Evolutionary conservation across 2,797 vertebrate genomes (phyloP), one percentile per base, ranked within the genome.

Genomic region (Neomorphus geoffroyi): DNA sequence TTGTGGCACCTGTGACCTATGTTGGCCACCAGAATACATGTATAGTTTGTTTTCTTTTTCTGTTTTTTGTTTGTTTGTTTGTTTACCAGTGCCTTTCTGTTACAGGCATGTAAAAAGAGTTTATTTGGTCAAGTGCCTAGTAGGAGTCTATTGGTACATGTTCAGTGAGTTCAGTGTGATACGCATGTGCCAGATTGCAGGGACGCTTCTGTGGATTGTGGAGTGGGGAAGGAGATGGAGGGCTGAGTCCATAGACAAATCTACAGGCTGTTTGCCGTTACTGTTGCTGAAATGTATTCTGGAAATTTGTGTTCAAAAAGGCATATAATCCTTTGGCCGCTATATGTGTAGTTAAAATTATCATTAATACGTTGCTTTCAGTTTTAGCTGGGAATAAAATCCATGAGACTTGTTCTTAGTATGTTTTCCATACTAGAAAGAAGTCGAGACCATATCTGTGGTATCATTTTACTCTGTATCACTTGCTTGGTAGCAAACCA

Each of bases 381-480:
- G 16, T 87, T 94, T 85, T 89, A 80, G 13, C 24, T 69, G 18
- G 32, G 24, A 56, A 50, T 70, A 72, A 86, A 90, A 69, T 75
- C 27, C 12, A 9, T 23, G 6, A 53, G 41, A 54, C 35, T 5
- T 2, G 10, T 51, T 91, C 53, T 41, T 28, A 81, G 17, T 21
- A 6, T 77, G 12, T 73, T 70, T 82, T 74, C 27, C 4, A 1
- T 80, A 27, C 41, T n/a, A 33, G 15, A 35, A 90, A 61, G 35
- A 50, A 48, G 19, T 74, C 26, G 43, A 35, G 32, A 30, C 28
- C 39, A 18, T 18, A 23, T 50, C 39, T 64, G 5, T 70, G 65
- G 17, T 85, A 73, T 43, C 3, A 8, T 78, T 91, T 93, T 88
- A 45, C 75, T 88, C 39, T 48, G 24, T 70, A 23, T 73, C 26